Evolutionary conservation across 2,888 invertebrate species (phyloP).

Genomic region (Acanthosoma haemorrhoidale): DNA sequence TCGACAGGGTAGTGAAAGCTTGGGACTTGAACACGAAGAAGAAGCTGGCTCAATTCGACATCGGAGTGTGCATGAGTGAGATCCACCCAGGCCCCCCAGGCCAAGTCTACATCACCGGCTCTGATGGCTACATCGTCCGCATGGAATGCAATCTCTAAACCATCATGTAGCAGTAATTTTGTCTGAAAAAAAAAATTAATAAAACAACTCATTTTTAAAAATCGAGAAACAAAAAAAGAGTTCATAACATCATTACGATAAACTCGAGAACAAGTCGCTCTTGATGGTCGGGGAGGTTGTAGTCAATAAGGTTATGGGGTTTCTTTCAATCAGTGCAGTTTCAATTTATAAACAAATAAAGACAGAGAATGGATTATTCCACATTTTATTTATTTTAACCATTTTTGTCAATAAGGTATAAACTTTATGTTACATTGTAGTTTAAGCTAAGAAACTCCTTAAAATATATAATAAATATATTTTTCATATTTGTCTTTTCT

Average conservation of each 20-base stretch:
- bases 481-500: conserved; percentile 9
- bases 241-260: neutral
- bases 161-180: neutral
- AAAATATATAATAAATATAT: conserved; percentile 11
- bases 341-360: conserved; percentile 23
- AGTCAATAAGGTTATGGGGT: conserved; percentile 25
- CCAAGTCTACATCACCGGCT: conserved; percentile 54
- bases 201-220: neutral
- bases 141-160: conserved; percentile 44
- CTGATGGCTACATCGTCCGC: conserved; percentile 53
- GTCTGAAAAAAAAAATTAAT: neutral
- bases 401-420: conserved; percentile 31
- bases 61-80: conserved; percentile 48
- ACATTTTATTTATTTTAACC: conserved; percentile 28
- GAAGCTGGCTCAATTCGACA: conserved; percentile 42
- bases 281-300: neutral
- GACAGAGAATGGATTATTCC: conserved; percentile 27
- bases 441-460: neutral
- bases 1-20: conserved; percentile 49
- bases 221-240: neutral
- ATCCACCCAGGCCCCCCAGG: conserved; percentile 47
- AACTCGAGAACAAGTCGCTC: neutral
- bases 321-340: conserved; percentile 13
- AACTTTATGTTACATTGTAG: conserved; percentile 18
- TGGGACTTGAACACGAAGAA: conserved; percentile 47